Conservation (phyloP, 2,113 vertebrate species). For the Pogona vitticeps region DNA sequence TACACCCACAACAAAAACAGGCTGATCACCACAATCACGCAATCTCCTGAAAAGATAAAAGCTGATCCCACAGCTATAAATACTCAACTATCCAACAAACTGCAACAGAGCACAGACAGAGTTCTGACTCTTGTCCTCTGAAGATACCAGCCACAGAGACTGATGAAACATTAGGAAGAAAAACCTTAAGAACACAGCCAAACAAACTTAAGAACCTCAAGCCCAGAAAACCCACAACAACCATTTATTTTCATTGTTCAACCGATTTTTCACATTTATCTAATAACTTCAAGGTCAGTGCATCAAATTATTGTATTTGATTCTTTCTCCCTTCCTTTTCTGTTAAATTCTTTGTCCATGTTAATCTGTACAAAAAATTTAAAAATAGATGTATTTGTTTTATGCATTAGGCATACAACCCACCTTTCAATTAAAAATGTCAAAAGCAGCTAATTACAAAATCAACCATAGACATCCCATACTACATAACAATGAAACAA, state of each 20-base stretch:
- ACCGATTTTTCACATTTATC: neutral
- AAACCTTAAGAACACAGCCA: no score
- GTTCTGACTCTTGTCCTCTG: no score
- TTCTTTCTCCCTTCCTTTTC: neutral
- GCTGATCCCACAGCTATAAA: no score
- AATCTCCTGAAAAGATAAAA: no score
- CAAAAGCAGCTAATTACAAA: neutral
- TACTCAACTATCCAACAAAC: no score
- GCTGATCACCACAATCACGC: no score
- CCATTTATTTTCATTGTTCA: conserved; percentile 1
- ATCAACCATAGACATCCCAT: neutral
- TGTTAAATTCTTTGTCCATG: neutral
- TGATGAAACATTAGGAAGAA: no score
- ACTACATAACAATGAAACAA: neutral
- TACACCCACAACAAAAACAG: no score
- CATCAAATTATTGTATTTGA: conserved; percentile 9
- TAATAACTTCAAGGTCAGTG: conserved; percentile 12
- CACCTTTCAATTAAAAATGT: neutral
- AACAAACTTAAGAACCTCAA: no score
- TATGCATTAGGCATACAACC: neutral
- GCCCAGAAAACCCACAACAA: no score
- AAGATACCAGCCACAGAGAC: no score
- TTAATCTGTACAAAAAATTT: conserved; percentile 5
- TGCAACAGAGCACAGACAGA: no score
- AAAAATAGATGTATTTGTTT: neutral